Evolutionary conservation across 2,888 invertebrate genomes (phyloP), one percentile per base, ranked within the genome.

Genomic region (Thera obeliscata): DNA sequence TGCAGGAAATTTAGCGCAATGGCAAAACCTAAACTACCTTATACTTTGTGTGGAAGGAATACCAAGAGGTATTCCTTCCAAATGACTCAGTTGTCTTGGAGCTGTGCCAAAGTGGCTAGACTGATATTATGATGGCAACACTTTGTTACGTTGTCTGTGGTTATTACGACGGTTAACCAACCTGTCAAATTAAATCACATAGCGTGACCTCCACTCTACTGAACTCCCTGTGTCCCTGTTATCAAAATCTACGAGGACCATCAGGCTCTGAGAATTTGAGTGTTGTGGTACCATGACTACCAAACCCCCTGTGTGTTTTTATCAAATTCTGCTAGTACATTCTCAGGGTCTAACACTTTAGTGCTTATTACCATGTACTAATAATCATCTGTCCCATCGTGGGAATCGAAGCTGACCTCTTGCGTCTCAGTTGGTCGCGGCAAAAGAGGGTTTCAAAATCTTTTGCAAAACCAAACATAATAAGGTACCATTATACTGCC

Each of bases 31-130:
- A 56, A 41, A 5, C 5, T 41, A 41, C 3, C 3, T 41, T 7
- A 2, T 7, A 5, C 35, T 50, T 50, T 22, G 22, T 22, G 22
- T 22, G 22, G 22, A 22, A 1, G 22, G 1, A 22, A 22, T 22
- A 22, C 12, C 11, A 7, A 5, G 50, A 57, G 49, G 61, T 48
- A 61, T 64, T 54, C 68, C 61, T 57, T 64, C n/a, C 7, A 57
- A 62, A 61, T 70, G 66, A 66, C 46, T 70, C 69, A 66, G 49
- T 9, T 22, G 38, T 41, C 33, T 68, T 68, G 68, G 68, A 58
- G 12, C 0, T 3, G 12, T 55, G 64, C 68, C 68, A 68, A 68
- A 12, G 12, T 38, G 64, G 54, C 67, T 64, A 64, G 55, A 61
- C 64, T 46, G 11, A 22, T 6, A n/a, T 56, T 56, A 58, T 35